phyloP scores from a whole-genome alignment of 1,140 invertebrate genomes.

The Plectrocnemia conspersa region DNA sequence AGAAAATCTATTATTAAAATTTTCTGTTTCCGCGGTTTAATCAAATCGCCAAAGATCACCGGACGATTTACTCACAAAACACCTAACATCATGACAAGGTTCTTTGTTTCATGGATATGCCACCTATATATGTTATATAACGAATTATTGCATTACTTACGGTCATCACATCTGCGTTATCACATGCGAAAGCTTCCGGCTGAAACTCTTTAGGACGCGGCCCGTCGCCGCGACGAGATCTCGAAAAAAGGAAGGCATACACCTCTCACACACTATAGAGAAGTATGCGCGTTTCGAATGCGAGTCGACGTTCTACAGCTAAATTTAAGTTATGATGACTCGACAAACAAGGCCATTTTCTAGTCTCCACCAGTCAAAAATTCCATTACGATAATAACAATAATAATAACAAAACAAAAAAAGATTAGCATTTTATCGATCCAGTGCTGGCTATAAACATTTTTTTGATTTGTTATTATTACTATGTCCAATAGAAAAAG shows the following conservation, averaged over 20 bases:
- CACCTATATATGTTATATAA: constrained; percentile 31
- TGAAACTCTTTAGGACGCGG: constrained; percentile 30
- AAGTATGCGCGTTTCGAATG: too few relatives aligned
- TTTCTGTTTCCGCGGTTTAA: constrained; percentile 23
- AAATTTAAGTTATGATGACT: too few relatives aligned
- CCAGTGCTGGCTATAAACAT: too few relatives aligned
- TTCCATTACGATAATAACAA: too few relatives aligned
- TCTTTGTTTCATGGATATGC: constrained; percentile 36
- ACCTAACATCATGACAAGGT: constrained; percentile 29
- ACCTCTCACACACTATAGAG: constrained; percentile 3
- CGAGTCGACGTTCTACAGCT: too few relatives aligned
- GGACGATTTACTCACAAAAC: constrained; percentile 35
- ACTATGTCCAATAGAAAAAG: constrained; percentile 21
- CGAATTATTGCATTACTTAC: constrained; percentile 33
- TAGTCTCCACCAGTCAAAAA: too few relatives aligned
- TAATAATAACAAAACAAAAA: too few relatives aligned
- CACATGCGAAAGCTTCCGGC: constrained; percentile 15
- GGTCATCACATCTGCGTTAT: constrained; percentile 17
- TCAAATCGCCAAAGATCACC: constrained; percentile 29
- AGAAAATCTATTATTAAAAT: constrained; percentile 36
- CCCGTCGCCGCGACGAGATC: constrained; percentile 29
- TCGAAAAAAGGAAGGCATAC: constrained; percentile 14
- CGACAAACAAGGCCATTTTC: too few relatives aligned
- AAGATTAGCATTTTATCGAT: too few relatives aligned
- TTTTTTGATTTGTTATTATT: neutral